Evolutionary conservation across 2,888 invertebrate genomes (phyloP).

Genomic region (Cataglyphis livida): DNA sequence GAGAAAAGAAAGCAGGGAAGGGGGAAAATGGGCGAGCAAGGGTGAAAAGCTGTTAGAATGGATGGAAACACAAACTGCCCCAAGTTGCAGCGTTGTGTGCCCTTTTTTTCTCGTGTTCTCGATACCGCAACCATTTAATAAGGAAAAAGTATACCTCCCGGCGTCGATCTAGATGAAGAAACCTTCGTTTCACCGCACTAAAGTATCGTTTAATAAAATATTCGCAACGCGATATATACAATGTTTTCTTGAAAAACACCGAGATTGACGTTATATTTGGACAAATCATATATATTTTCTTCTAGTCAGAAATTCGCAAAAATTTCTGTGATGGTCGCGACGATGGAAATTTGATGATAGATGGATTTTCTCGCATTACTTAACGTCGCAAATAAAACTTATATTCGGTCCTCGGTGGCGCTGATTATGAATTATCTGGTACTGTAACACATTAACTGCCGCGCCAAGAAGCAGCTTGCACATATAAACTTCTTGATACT

Average conservation of each 20-base stretch:
- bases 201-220: conserved; percentile 16
- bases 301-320: not conserved
- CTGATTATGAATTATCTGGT: not conserved
- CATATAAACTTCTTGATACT: conserved; percentile 22
- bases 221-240: not conserved
- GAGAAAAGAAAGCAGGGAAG: conserved; percentile 5
- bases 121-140: conserved; percentile 46
- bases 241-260: not conserved
- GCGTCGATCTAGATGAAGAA: not conserved
- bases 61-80: conserved; percentile 38
- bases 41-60: conserved; percentile 30
- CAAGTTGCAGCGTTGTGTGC: conserved; percentile 9
- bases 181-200: not conserved
- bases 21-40: not conserved
- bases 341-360: not conserved
- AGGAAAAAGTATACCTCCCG: conserved; percentile 24
- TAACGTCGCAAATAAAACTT: not conserved
- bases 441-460: conserved; percentile 17
- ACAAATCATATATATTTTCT: not conserved
- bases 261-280: not conserved
- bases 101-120: conserved; percentile 15
- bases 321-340: not conserved
- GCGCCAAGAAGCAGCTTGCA: not conserved
- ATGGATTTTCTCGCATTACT: not conserved
- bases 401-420: not conserved